Percentiles rank a stretch among this genome's conserved stretches.
phyloP scores from a whole-genome alignment of 2,888 invertebrate species.

The Drosophila acutilabella region DNA sequence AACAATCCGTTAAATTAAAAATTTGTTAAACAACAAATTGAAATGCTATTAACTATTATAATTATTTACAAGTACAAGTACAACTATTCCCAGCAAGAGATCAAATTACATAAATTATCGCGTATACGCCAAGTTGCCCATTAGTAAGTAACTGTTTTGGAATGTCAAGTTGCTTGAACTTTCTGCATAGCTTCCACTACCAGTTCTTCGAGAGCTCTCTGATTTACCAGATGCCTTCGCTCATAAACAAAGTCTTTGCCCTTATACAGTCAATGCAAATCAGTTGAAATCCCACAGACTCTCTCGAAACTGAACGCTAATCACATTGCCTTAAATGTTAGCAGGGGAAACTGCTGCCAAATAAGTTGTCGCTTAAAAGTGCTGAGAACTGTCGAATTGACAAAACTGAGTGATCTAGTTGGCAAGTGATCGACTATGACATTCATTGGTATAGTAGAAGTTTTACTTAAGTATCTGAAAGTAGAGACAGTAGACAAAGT shows the following conservation, averaged over 20 bases:
- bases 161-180: slow-evolving; percentile 33
- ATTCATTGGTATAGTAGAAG: neutral
- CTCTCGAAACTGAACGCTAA: slow-evolving; percentile 52
- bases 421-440: neutral
- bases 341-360: slow-evolving; percentile 22
- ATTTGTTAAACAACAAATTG: slow-evolving; percentile 20
- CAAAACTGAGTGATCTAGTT: slow-evolving; percentile 21
- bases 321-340: slow-evolving; percentile 49
- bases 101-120: slow-evolving; percentile 40
- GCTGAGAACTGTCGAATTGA: slow-evolving; percentile 18
- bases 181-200: slow-evolving; percentile 15
- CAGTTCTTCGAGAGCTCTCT: slow-evolving; percentile 30
- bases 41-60: slow-evolving; percentile 35
- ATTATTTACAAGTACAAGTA: slow-evolving; percentile 24
- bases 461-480: neutral
- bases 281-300: slow-evolving; percentile 45
- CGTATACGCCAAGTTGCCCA: slow-evolving; percentile 36
- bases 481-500: too few species aligned
- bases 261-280: slow-evolving; percentile 50
- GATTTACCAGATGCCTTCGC: slow-evolving; percentile 5
- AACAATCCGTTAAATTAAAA: slow-evolving; percentile 13
- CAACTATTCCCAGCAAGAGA: slow-evolving; percentile 40
- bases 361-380: slow-evolving; percentile 29
- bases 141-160: slow-evolving; percentile 23
- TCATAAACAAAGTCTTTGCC: slow-evolving; percentile 30